A percentile compares a stretch with the other conserved stretches of the same genome.
Conservation (phyloP, 2,113 vertebrate genomes). For the Pomatorhinus ruficollis region DNA sequence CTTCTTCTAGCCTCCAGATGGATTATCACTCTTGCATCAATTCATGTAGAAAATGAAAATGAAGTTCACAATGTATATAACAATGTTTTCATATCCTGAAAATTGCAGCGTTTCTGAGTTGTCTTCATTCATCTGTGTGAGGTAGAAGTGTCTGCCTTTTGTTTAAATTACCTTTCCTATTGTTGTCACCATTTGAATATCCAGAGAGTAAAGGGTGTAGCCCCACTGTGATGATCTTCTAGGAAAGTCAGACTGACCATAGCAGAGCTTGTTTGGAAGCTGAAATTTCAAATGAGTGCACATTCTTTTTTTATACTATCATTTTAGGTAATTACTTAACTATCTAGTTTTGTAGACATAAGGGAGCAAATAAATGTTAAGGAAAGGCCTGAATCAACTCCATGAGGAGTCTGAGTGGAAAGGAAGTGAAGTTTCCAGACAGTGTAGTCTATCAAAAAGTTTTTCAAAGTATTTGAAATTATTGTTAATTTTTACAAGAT, state of each 20-base stretch:
- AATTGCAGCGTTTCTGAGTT: not conserved
- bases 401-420: not conserved
- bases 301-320: not conserved
- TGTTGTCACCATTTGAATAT: not conserved
- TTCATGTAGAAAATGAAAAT: not conserved
- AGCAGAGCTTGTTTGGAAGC: not conserved
- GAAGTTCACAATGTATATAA: not conserved
- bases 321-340: not conserved
- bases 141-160: not conserved
- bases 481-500: not conserved
- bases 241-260: not conserved
- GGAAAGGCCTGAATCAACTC: not conserved
- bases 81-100: not conserved
- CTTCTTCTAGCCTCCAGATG: not conserved
- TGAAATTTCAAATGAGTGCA: not conserved
- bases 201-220: not conserved
- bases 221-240: not conserved
- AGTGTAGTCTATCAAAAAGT: not conserved
- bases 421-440: not conserved
- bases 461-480: not conserved
- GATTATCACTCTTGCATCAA: not conserved
- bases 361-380: not conserved
- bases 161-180: not conserved
- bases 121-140: not conserved
- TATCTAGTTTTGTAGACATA: not conserved